phyloP scores from a whole-genome alignment of 2,888 invertebrate species.

The Amphipyra tragopoginis region DNA sequence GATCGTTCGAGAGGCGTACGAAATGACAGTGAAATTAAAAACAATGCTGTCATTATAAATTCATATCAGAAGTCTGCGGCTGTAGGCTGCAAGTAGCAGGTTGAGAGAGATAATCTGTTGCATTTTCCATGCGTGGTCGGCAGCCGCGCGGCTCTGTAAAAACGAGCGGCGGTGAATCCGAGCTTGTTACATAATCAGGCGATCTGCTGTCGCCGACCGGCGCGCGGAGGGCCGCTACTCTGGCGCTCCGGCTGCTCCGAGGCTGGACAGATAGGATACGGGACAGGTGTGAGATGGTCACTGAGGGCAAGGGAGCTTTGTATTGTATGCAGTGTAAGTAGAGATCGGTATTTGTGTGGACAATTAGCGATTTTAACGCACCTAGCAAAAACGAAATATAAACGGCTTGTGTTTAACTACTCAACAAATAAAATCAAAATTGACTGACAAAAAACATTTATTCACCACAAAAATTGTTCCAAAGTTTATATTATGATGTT shows the following conservation, averaged over 20 bases:
- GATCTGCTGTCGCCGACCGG: slow-evolving; percentile 60
- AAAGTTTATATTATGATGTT: too few relatives aligned
- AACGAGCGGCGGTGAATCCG: slow-evolving; percentile 67
- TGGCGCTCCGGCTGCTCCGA: slow-evolving; percentile 49
- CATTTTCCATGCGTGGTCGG: slow-evolving; percentile 63
- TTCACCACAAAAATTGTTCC: too few relatives aligned
- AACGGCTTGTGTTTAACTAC: too few relatives aligned
- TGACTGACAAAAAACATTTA: too few relatives aligned
- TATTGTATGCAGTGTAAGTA: too few relatives aligned
- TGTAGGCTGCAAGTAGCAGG: slow-evolving; percentile 39
- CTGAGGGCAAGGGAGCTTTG: too few relatives aligned
- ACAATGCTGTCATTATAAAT: slow-evolving; percentile 56
- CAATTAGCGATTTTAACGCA: too few relatives aligned
- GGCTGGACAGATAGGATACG: neutral
- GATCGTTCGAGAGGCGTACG: slow-evolving; percentile 20
- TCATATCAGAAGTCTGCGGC: slow-evolving; percentile 47
- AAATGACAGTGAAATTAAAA: slow-evolving; percentile 59
- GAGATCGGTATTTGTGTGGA: too few relatives aligned
- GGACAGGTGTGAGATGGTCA: too few relatives aligned
- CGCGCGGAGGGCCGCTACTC: slow-evolving; percentile 60
- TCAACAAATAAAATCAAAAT: too few relatives aligned
- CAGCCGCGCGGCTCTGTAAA: slow-evolving; percentile 42
- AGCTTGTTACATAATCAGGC: slow-evolving; percentile 78
- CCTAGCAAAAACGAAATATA: too few relatives aligned
- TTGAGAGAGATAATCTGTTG: slow-evolving; percentile 74